A percentile compares a stretch with the other conserved stretches of the same genome.
Evolutionary conservation across 1,140 invertebrate species (phyloP).

Genomic region (Trypoxylus dichotomus): DNA sequence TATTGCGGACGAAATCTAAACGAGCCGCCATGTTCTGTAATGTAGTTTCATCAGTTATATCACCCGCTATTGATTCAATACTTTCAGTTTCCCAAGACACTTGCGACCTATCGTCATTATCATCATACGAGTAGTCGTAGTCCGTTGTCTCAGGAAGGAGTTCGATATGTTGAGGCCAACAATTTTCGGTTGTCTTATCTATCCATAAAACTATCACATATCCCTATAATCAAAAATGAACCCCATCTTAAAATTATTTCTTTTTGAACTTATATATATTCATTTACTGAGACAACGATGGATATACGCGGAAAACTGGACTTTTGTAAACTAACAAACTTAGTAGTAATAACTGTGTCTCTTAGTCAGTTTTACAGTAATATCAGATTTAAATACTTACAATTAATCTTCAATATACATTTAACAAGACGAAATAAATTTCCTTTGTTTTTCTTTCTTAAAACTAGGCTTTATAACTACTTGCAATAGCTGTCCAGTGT

Average conservation of each 20-base stretch:
- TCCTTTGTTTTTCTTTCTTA: too few species aligned
- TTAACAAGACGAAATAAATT: too few species aligned
- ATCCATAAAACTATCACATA: slow-evolving; percentile 85
- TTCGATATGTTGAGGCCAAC: slow-evolving; percentile 76
- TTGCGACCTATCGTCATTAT: slow-evolving; percentile 57
- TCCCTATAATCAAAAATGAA: slow-evolving; percentile 39
- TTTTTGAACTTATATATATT: too few species aligned
- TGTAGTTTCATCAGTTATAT: slow-evolving; percentile 47
- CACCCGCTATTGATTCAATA: slow-evolving; percentile 56
- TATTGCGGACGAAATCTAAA: slow-evolving; percentile 49
- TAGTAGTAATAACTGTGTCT: too few species aligned
- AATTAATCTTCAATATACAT: too few species aligned
- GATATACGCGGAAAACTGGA: too few species aligned
- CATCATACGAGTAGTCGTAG: slow-evolving; percentile 67
- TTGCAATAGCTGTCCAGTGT: too few species aligned
- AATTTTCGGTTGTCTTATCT: slow-evolving; percentile 79
- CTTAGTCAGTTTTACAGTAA: too few species aligned
- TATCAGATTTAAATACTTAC: too few species aligned
- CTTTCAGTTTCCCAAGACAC: slow-evolving; percentile 84
- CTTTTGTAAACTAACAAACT: too few species aligned
- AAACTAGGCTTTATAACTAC: too few species aligned
- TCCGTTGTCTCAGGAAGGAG: slow-evolving; percentile 46
- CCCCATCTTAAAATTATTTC: not conserved
- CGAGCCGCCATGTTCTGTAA: slow-evolving; percentile 49
- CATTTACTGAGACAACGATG: too few species aligned